Percentiles rank a stretch among this genome's conserved stretches.
Conservation (phyloP, 2,797 vertebrate genomes). For the Avahi laniger region DNA sequence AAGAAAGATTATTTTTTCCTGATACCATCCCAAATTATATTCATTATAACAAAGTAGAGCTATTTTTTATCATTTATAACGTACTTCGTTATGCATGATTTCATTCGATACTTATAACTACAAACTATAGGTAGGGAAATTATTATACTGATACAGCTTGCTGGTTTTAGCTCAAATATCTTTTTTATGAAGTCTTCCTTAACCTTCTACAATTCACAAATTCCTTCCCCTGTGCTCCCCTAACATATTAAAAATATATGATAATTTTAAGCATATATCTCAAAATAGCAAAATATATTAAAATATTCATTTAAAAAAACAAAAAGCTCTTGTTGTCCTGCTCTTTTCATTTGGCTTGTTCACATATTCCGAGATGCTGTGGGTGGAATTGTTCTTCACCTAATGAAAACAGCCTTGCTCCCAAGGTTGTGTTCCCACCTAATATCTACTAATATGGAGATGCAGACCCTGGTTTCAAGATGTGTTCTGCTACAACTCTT, state of each 20-base stretch:
- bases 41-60: neutral
- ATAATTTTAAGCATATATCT: neutral
- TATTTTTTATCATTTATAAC: neutral
- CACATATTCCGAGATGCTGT: neutral
- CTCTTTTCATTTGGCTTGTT: neutral
- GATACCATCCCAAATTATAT: neutral
- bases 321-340: neutral
- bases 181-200: neutral
- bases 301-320: neutral
- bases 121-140: neutral
- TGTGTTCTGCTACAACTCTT: neutral
- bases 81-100: neutral
- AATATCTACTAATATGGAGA: fast-evolving
- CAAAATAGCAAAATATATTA: neutral
- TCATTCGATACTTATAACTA: neutral
- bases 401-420: neutral
- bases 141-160: neutral
- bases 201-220: neutral
- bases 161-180: neutral
- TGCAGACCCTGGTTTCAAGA: neutral
- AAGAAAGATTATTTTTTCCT: constrained; percentile 17
- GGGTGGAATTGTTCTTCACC: neutral
- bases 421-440: too few relatives aligned
- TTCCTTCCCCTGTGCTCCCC: neutral
- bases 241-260: neutral